Evolutionary conservation across 92 coral and sea anemone genomes (phyloP), one percentile per base, ranked within the genome.

Genomic region (Phenganax stokvisi): DNA sequence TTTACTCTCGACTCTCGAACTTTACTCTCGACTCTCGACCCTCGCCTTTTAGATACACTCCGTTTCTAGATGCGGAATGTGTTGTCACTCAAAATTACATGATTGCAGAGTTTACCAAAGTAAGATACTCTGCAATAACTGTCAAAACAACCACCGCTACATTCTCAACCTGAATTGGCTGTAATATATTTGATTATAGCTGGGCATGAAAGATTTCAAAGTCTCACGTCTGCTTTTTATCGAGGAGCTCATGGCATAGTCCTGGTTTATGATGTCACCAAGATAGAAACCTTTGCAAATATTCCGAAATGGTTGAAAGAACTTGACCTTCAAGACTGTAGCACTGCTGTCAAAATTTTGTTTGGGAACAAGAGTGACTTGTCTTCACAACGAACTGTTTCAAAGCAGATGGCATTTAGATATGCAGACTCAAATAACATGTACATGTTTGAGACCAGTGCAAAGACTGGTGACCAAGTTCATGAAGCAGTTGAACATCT

Each of bases 221-320:
- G 97, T 54, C 88, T 93, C 25, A 93, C 98, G 10, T 93, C 98
- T 0, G 92, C 98, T 51, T 93, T 92, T 71, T 93, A 93, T 76
- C 86, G 98, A n/a, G 98, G 98, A 52, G 97, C 98, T 0, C 98
- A 93, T 81, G 98, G 98, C 10, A 92, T 91, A 0, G 90, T 93
- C 92, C 87, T 93, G 55, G 90, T 93, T 55, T 93, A 91, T 84
- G 98, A 93, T 74, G 90, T 93, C 17, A 90, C 98, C 44, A 90
- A 86, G 57, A 84, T 85, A 81, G 94, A 91, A 75, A 89, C 97
- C 25, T 93, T 92, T 82, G 85, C 86, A 31, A 91, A 93, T 74
- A 89, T 93, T 16, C 89, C 89, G 81, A 89, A 91, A 80, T 93
- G 98, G 98, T 84, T 93, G 31, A 88, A 89, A 31, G 98, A 93